Percentiles rank a stretch among this genome's conserved stretches.
These are phyloP conservation scores for Rhadina sibilatrix DNA, from an alignment of 2,113 vertebrate genomes.

Conservation along the genomic window DNA sequence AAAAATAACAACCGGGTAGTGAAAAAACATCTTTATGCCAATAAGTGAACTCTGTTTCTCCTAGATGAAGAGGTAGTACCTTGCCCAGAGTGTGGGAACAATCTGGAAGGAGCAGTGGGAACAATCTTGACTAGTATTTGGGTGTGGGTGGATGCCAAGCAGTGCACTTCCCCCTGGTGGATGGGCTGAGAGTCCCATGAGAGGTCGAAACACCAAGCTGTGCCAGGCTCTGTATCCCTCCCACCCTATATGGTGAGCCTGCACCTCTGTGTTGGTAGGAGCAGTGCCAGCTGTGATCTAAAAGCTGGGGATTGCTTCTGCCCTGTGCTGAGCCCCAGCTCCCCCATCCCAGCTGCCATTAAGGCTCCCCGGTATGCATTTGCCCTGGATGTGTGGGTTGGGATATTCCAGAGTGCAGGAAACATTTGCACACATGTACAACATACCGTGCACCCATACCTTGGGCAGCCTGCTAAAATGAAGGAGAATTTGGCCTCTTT, in stretches of 20 bases:
- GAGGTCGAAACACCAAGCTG: background rate
- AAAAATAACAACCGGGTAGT: background rate
- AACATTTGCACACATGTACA: fast-evolving
- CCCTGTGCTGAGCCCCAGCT: background rate
- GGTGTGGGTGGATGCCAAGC: background rate
- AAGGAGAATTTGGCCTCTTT: background rate
- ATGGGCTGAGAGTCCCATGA: background rate
- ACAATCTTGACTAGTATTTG: background rate
- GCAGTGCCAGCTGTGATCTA: background rate
- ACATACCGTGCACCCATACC: fast-evolving
- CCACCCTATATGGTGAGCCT: background rate
- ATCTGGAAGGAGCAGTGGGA: background rate
- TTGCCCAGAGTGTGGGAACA: background rate
- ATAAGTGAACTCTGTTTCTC: background rate
- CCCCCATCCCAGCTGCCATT: background rate
- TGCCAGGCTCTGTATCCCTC: background rate
- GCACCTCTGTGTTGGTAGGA: background rate
- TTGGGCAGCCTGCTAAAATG: background rate
- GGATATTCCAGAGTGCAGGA: background rate
- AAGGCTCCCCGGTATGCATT: background rate
- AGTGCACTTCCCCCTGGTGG: fast-evolving
- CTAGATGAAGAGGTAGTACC: background rate
- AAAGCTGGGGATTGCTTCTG: background rate
- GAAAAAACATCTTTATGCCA: background rate
- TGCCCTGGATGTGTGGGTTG: background rate